Conservation (phyloP, 1,140 invertebrate species). For the Aphis gossypii region DNA sequence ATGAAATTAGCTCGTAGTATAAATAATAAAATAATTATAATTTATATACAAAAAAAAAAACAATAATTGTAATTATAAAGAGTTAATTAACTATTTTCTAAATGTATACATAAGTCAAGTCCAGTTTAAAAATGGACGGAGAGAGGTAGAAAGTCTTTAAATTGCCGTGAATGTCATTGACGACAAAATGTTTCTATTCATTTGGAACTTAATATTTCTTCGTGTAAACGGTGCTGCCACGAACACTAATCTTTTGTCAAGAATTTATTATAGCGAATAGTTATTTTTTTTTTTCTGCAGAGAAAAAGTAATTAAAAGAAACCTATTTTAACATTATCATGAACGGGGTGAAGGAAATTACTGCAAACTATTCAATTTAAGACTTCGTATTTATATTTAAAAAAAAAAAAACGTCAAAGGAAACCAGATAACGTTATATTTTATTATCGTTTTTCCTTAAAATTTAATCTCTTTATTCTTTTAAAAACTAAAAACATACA, state of each 20-base stretch:
- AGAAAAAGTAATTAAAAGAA: slow-evolving; percentile 52
- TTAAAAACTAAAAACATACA: slow-evolving; percentile 23
- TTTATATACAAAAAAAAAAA: background rate
- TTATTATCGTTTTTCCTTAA: slow-evolving; percentile 43
- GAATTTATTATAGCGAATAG: slow-evolving; percentile 36
- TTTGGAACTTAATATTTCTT: slow-evolving; percentile 37
- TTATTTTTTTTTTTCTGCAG: background rate
- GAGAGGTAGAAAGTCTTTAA: background rate
- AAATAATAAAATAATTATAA: background rate
- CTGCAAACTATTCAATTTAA: slow-evolving; percentile 44
- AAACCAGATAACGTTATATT: slow-evolving; percentile 53
- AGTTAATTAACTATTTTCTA: slow-evolving; percentile 11
- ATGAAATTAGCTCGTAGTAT: background rate
- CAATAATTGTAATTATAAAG: slow-evolving; percentile 22
- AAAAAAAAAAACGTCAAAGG: slow-evolving; percentile 22
- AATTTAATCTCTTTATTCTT: slow-evolving; percentile 33
- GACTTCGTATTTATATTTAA: slow-evolving; percentile 22
- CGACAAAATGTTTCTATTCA: slow-evolving; percentile 43
- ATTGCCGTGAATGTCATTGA: slow-evolving; percentile 4
- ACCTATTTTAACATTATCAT: slow-evolving; percentile 50
- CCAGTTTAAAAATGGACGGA: background rate
- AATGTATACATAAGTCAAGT: background rate
- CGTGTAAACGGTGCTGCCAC: slow-evolving; percentile 32
- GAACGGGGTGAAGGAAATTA: slow-evolving; percentile 38
- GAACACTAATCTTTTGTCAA: slow-evolving; percentile 41